Evolutionary conservation across 2,888 invertebrate genomes (phyloP).

Genomic region (Neoaliturus tenellus): DNA sequence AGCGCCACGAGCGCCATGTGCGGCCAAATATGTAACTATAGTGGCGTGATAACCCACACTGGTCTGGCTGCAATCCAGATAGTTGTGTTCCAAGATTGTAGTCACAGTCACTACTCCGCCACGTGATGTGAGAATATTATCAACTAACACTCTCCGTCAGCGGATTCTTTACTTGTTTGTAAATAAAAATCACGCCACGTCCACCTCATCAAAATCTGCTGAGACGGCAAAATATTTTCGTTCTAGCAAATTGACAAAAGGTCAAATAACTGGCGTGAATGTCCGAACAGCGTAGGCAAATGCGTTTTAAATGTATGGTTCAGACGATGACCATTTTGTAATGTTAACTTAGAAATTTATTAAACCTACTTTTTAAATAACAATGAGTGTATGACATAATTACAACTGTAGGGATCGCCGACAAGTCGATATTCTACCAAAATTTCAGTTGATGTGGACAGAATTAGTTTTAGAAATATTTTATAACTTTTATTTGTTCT

Average conservation of each 20-base stretch:
- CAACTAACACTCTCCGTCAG: neutral
- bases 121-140: conserved; percentile 11
- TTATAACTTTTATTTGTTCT: too few species aligned
- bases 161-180: neutral
- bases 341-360: too few species aligned
- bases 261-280: neutral
- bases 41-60: neutral
- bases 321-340: too few species aligned
- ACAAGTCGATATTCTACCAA: too few species aligned
- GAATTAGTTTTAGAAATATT: too few species aligned
- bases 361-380: too few species aligned
- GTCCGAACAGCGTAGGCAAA: too few species aligned
- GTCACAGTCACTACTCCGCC: neutral
- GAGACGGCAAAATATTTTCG: neutral
- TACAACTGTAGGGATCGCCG: too few species aligned
- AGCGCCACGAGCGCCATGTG: neutral
- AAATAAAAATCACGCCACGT: conserved; percentile 10
- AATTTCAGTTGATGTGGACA: too few species aligned
- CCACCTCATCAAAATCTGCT: neutral
- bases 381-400: too few species aligned
- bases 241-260: neutral
- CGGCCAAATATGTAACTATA: neutral
- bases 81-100: neutral
- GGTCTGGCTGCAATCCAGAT: neutral
- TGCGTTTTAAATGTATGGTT: too few species aligned